phyloP scores from a whole-genome alignment of 2,888 invertebrate genomes.

The Caenorhabditis sulstoni region DNA sequence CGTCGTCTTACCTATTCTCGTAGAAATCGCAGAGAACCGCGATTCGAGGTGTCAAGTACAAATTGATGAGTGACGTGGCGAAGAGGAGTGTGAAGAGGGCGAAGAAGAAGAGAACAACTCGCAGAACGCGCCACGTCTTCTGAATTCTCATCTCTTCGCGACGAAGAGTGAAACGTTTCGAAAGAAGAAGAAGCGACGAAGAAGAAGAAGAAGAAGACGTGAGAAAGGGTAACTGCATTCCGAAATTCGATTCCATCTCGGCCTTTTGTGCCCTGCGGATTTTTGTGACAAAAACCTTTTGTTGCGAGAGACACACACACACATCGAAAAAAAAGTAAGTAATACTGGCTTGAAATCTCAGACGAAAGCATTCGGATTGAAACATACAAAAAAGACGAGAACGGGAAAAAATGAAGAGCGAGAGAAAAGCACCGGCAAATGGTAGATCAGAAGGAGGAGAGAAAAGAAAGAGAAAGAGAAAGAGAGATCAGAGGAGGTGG shows the following conservation, averaged over 20 bases:
- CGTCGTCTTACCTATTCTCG: slow-evolving; percentile 25
- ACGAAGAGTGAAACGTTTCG: not conserved
- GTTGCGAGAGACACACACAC: slow-evolving; percentile 1
- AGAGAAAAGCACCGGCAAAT: slow-evolving; percentile 29
- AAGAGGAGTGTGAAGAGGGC: slow-evolving; percentile 34
- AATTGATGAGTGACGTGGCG: slow-evolving; percentile 50
- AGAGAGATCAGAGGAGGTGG: slow-evolving; percentile 15
- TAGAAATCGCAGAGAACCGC: slow-evolving; percentile 45
- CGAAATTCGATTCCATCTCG: not conserved
- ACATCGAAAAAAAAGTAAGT: not conserved
- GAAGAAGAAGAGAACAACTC: slow-evolving; percentile 20
- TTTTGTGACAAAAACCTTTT: not conserved
- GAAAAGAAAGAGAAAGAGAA: not conserved
- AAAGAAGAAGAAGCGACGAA: not conserved
- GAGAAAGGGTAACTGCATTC: slow-evolving; percentile 16
- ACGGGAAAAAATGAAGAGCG: not conserved
- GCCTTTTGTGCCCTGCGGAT: too few relatives aligned
- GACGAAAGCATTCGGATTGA: slow-evolving; percentile 28
- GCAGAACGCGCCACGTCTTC: slow-evolving; percentile 4
- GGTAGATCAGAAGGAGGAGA: not conserved
- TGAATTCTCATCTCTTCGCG: slow-evolving; percentile 10
- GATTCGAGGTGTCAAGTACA: slow-evolving; percentile 43
- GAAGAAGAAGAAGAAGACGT: slow-evolving; percentile 1
- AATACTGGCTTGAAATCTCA: slow-evolving; percentile 14
- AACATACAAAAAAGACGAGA: slow-evolving; percentile 11